Conservation (phyloP, 2,888 invertebrate genomes). For the Trichacis sp. region DNA sequence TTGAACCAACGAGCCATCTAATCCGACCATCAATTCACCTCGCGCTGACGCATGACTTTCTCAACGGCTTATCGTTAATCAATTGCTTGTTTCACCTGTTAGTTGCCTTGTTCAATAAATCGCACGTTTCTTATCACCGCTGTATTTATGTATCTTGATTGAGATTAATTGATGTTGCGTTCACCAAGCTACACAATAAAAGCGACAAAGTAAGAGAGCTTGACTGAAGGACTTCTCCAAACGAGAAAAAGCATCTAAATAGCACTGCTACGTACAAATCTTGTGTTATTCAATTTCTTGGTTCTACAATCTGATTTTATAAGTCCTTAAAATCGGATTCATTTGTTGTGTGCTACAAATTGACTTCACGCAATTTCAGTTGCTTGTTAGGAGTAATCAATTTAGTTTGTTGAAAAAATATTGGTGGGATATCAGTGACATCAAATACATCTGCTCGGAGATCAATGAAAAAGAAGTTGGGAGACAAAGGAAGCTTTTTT, state of each 20-base stretch:
- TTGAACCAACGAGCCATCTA: slow-evolving; percentile 4
- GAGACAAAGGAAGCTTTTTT: slow-evolving; percentile 1
- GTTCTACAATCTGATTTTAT: neutral
- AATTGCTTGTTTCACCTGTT: slow-evolving; percentile 5
- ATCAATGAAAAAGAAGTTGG: slow-evolving; percentile 8
- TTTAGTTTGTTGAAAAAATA: neutral
- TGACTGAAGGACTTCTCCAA: neutral
- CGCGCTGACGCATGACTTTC: slow-evolving; percentile 9
- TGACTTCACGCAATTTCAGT: neutral
- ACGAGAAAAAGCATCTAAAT: too few species aligned
- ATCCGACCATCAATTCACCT: slow-evolving; percentile 7
- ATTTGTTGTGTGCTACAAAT: too few species aligned
- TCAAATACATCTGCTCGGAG: slow-evolving; percentile 4
- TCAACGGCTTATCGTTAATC: slow-evolving; percentile 11
- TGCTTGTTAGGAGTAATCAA: neutral
- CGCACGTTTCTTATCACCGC: slow-evolving; percentile 3
- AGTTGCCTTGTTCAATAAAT: slow-evolving; percentile 6
- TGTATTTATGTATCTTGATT: slow-evolving; percentile 4
- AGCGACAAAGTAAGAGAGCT: slow-evolving; percentile 3
- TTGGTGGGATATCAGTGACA: neutral
- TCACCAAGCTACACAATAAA: neutral
- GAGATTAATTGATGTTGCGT: slow-evolving; percentile 3
- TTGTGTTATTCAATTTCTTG: too few species aligned
- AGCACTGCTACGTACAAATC: too few species aligned
- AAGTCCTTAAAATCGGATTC: neutral